Evolutionary conservation across 1,140 invertebrate species (phyloP), one percentile per base, ranked within the genome.

Genomic region (Eupristina koningsbergeri): DNA sequence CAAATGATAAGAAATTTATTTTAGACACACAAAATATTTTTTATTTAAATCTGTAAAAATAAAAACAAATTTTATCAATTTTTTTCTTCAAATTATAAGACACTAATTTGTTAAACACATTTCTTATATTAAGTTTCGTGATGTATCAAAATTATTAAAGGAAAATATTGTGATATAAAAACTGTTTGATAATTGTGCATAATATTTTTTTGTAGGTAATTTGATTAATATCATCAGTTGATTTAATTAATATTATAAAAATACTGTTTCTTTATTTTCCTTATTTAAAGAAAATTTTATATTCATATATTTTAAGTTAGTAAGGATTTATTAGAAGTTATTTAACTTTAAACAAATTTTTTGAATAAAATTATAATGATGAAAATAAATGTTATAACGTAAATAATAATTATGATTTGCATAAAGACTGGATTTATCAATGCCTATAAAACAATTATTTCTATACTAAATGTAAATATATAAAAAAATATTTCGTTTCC

Each of bases 161-260:
- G 36, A n/a, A n/a, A n/a, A 26, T 41, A 41, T 71, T 41, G 11
- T 17, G 36, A 41, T 0, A 26, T 41, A 36, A 71, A 41, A 41
- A n/a, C n/a, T n/a, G n/a, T n/a, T n/a, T n/a, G n/a, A n/a, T n/a
- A n/a, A n/a, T n/a, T n/a, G n/a, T 31, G n/a, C 13, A 34, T 1
- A 63, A 15, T 31, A 36, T 71, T 64, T 63, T 78, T 31, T 7
- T 45, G n/a, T 78, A 64, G 36, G 53, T 64, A 58, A 78, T 45
- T 63, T 45, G n/a, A n/a, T n/a, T n/a, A n/a, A n/a, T n/a, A n/a
- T n/a, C n/a, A n/a, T n/a, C n/a, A n/a, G n/a, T n/a, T n/a, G n/a
- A n/a, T n/a, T 75, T 31, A 29, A 34, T 34, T 29, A 53, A 29
- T 78, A 29, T 78, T 29, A 39, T 34, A 77, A 76, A 64, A 78